Conservation (phyloP, 2,888 invertebrate species). For the Parasteatoda lunata region DNA sequence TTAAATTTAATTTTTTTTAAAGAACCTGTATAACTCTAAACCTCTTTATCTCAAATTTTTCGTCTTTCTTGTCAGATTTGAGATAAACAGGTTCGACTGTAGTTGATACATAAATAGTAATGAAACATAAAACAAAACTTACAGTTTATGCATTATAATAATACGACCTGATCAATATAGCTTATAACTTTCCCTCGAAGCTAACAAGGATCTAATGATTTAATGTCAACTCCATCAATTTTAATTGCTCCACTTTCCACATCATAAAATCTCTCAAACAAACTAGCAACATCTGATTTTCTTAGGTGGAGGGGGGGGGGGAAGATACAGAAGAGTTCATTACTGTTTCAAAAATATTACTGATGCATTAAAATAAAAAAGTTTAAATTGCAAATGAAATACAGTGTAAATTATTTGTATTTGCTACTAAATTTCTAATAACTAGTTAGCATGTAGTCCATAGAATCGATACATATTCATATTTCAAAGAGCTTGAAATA, state of each 20-base stretch:
- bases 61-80: too few species aligned
- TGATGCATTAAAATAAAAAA: not conserved
- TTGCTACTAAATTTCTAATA: too few species aligned
- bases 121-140: too few species aligned
- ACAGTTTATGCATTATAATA: not conserved
- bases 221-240: slow-evolving; percentile 84
- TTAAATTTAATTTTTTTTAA: slow-evolving; percentile 73
- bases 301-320: slow-evolving; percentile 79
- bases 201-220: slow-evolving; percentile 86
- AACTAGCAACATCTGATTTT: slow-evolving; percentile 92
- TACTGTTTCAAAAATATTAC: not conserved
- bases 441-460: too few species aligned
- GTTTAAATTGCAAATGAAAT: too few species aligned
- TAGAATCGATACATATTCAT: too few species aligned
- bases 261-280: slow-evolving; percentile 93
- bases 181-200: slow-evolving; percentile 88
- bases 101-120: too few species aligned
- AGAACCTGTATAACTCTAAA: too few species aligned
- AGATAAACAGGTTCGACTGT: too few species aligned
- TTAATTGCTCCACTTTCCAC: slow-evolving; percentile 84
- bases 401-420: too few species aligned
- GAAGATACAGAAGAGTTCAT: not conserved
- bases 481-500: too few species aligned
- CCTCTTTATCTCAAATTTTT: slow-evolving; percentile 72
- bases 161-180: slow-evolving; percentile 84